Conservation (phyloP, 2,888 invertebrate species). For the Amblyjoppa fuscipennis region DNA sequence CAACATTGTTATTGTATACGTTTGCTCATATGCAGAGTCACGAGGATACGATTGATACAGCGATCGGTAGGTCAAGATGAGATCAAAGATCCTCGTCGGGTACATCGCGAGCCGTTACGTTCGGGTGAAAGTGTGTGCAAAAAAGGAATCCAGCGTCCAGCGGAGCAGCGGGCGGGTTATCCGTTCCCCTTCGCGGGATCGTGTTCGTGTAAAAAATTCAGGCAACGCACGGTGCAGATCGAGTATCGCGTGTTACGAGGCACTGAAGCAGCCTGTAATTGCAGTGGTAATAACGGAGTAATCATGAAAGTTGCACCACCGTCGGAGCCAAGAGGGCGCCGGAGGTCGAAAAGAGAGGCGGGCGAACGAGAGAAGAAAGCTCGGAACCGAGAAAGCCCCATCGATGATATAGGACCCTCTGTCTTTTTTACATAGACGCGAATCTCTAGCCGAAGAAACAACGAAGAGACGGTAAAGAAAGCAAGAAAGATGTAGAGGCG, state of each 20-base stretch:
- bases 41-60: conserved; percentile 11
- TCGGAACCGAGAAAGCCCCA: neutral
- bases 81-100: neutral
- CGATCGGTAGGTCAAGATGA: conserved; percentile 5
- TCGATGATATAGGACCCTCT: conserved; percentile 7
- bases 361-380: conserved; percentile 7
- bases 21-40: conserved; percentile 27
- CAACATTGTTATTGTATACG: neutral
- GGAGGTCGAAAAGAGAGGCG: conserved; percentile 45
- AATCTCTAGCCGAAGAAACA: conserved; percentile 13
- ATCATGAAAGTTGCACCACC: conserved; percentile 76
- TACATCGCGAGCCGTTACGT: neutral
- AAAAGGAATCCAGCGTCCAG: conserved; percentile 17
- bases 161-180: neutral
- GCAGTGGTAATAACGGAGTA: conserved; percentile 76
- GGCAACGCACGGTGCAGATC: conserved; percentile 60
- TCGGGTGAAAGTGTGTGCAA: conserved; percentile 21
- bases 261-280: conserved; percentile 74
- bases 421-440: neutral
- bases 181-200: conserved; percentile 10
- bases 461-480: conserved; percentile 23
- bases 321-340: conserved; percentile 56
- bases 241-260: conserved; percentile 75
- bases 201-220: conserved; percentile 55
- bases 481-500: neutral